These are phyloP conservation scores for Nephrotoma flavescens DNA, from an alignment of 2,888 invertebrate genomes.

Conservation along the genomic window DNA sequence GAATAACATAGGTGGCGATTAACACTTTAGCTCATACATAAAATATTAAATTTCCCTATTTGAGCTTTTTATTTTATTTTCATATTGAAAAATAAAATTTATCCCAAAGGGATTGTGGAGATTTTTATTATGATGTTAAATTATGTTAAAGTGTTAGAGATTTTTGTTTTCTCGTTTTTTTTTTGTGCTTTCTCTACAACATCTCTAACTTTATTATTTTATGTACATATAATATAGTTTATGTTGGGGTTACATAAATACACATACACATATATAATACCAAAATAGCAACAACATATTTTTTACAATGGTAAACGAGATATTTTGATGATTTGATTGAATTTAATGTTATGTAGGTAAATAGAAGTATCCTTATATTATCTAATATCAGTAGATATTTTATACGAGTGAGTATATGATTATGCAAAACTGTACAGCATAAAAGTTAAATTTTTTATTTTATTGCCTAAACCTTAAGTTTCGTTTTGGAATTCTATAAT, in stretches of 20 bases:
- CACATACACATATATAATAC: background rate
- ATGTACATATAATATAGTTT: background rate
- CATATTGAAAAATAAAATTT: background rate
- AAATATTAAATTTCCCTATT: background rate
- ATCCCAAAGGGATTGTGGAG: slow-evolving; percentile 3
- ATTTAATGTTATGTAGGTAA: background rate
- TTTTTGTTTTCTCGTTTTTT: background rate
- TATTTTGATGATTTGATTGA: background rate
- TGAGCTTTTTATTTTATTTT: background rate
- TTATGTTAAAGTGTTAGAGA: background rate
- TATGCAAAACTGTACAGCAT: background rate
- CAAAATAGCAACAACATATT: background rate
- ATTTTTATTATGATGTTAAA: slow-evolving; percentile 2
- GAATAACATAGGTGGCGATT: background rate
- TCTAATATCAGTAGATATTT: background rate
- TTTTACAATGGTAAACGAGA: background rate
- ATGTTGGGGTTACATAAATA: background rate
- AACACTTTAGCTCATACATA: background rate
- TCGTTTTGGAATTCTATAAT: background rate
- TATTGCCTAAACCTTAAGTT: background rate
- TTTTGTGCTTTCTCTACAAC: background rate
- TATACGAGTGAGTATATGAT: background rate
- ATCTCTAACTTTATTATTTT: background rate
- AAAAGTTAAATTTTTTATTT: background rate
- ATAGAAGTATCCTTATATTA: background rate